Percentiles rank a stretch among this genome's conserved stretches.
phyloP scores from a whole-genome alignment of 2,113 vertebrate genomes.

The Andinoacara biseriatus region DNA sequence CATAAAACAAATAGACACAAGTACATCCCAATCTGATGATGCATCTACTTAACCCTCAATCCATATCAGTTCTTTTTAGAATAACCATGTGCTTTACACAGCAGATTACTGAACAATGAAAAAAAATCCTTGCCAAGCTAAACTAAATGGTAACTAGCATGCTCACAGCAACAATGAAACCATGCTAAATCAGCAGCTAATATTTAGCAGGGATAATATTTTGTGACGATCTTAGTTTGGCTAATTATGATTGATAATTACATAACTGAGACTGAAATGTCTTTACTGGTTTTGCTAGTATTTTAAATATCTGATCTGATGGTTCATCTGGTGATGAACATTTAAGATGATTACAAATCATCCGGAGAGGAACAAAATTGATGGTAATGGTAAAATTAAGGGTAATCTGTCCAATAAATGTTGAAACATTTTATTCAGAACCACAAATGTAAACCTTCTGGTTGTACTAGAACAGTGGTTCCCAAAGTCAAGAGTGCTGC shows the following conservation, averaged over 20 bases:
- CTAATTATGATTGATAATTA: background rate
- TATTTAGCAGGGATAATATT: background rate
- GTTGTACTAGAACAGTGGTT: background rate
- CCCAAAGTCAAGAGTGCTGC: too few species aligned
- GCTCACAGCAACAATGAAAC: background rate
- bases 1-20: slow-evolving; percentile 63
- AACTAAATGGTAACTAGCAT: background rate
- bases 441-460: background rate
- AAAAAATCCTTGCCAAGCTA: background rate
- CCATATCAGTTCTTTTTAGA: slow-evolving; percentile 17
- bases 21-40: slow-evolving; percentile 43
- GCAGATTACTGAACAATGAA: background rate
- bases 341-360: background rate
- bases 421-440: background rate
- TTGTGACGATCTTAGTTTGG: rapidly evolving
- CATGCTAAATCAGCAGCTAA: background rate
- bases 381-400: background rate
- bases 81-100: background rate
- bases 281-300: background rate
- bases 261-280: background rate
- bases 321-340: background rate
- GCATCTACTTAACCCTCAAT: slow-evolving; percentile 29
- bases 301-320: rapidly evolving
- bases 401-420: background rate
- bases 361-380: background rate